These are phyloP conservation scores for Bibio marci DNA, from an alignment of 2,888 invertebrate species.

Conservation along the genomic window DNA sequence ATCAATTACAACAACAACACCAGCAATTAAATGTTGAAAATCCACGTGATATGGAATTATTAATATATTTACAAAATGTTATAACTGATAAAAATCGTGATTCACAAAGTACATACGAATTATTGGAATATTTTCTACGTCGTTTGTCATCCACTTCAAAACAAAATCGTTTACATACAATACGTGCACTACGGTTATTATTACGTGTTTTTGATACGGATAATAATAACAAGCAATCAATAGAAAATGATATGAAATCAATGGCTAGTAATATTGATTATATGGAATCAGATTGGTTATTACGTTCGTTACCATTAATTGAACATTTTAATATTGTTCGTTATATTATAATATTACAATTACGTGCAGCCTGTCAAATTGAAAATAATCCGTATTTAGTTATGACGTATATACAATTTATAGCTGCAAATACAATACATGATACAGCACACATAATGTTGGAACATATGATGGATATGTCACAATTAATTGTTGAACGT, in stretches of 20 bases:
- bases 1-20: neutral
- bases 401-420: slow-evolving; percentile 72
- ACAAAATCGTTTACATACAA: slow-evolving; percentile 59
- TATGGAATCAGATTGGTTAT: slow-evolving; percentile 31
- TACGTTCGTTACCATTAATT: slow-evolving; percentile 49
- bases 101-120: slow-evolving; percentile 55
- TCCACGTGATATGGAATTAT: slow-evolving; percentile 50
- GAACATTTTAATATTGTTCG: slow-evolving; percentile 61
- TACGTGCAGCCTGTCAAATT: slow-evolving; percentile 77
- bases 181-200: slow-evolving; percentile 48
- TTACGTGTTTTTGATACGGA: slow-evolving; percentile 24
- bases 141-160: slow-evolving; percentile 69
- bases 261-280: neutral
- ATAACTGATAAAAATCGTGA: slow-evolving; percentile 33
- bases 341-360: slow-evolving; percentile 46
- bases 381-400: slow-evolving; percentile 62
- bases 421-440: slow-evolving; percentile 53
- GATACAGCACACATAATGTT: slow-evolving; percentile 43
- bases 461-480: slow-evolving; percentile 62
- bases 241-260: slow-evolving; percentile 22
- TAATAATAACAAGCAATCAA: slow-evolving; percentile 9
- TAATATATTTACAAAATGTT: slow-evolving; percentile 37
- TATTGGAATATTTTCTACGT: slow-evolving; percentile 76
- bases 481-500: slow-evolving; percentile 80
- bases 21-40: slow-evolving; percentile 41